Evolutionary conservation across 2,113 vertebrate species (phyloP).

Genomic region (Lophochroa leadbeateri): DNA sequence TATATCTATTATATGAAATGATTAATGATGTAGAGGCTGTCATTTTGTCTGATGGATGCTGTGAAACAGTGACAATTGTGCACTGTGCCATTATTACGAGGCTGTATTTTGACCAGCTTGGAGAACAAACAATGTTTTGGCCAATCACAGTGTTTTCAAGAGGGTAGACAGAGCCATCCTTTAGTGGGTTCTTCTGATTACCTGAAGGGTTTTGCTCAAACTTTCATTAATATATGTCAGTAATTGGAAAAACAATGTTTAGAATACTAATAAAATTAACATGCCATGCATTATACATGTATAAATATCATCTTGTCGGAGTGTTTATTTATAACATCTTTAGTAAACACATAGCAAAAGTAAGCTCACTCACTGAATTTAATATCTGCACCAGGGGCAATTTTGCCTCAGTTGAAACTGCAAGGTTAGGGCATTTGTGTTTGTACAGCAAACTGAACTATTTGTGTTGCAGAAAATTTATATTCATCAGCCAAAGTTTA

Average conservation of each 20-base stretch:
- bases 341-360: background rate
- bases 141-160: slow-evolving; percentile 7
- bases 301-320: slow-evolving; percentile 12
- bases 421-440: background rate
- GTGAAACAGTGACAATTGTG: slow-evolving; percentile 55
- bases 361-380: background rate
- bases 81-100: slow-evolving; percentile 28
- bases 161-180: slow-evolving; percentile 7
- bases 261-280: slow-evolving; percentile 13
- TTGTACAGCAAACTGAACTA: background rate
- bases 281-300: background rate
- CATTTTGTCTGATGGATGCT: slow-evolving; percentile 63
- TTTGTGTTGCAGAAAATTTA: background rate
- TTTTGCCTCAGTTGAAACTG: background rate
- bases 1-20: slow-evolving; percentile 65
- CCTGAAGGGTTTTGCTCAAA: slow-evolving; percentile 19
- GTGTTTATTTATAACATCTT: slow-evolving; percentile 5
- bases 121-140: slow-evolving; percentile 39
- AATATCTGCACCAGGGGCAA: background rate
- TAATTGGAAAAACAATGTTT: slow-evolving; percentile 16
- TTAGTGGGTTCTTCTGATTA: slow-evolving; percentile 27
- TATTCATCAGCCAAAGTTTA: background rate
- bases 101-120: slow-evolving; percentile 34
- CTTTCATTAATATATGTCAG: slow-evolving; percentile 25
- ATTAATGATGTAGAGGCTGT: slow-evolving; percentile 63